Evolutionary conservation across 2,888 invertebrate species (phyloP), one percentile per base, ranked within the genome.

Genomic region (Linnaemya tessellans): DNA sequence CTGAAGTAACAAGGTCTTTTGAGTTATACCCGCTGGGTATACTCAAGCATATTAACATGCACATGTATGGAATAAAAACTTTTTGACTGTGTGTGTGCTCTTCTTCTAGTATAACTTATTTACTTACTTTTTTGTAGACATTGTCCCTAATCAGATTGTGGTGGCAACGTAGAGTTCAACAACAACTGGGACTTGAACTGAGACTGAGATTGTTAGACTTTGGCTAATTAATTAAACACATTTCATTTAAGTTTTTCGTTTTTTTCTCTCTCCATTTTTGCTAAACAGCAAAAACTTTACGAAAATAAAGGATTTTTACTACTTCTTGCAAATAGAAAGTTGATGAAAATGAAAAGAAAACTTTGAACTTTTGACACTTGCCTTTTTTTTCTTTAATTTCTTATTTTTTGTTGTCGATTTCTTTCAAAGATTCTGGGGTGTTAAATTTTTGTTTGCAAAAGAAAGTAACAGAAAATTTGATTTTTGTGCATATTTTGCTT

Each of bases 211-310:
- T 82, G 83, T 73, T 67, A 78, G 79, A 79, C 77, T 86, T 84
- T 82, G 84, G 75, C 88, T 88, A 88, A 88, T 88, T 88, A 87
- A 88, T 88, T 87, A 87, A 87, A 82, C 78, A 86, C 87, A 84
- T 87, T 84, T 87, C 84, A 85, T 80, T 84, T 35, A 58, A 70
- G 70, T 79, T 75, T 68, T 71, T 70, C 46, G 9, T 49, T 71
- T 13, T 43, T 30, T 18, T 22, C 5, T 3, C 30, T 30, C 30
- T 30, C 5, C 5, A 3, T 64, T 75, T 70, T 65, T 71, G 41
- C 54, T 20, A 65, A 65, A 43, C 13, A 15, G 54, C n/a, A 20
- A 65, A 64, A 54, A 49, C 18, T 30, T 58, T 3, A 22, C 5
- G 46, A 65, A 43, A 0, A 30, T 13, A 56, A 15, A 49, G 38